Evolutionary conservation across 2,888 invertebrate species (phyloP).

Genomic region (Lamellibrachia satsuma): DNA sequence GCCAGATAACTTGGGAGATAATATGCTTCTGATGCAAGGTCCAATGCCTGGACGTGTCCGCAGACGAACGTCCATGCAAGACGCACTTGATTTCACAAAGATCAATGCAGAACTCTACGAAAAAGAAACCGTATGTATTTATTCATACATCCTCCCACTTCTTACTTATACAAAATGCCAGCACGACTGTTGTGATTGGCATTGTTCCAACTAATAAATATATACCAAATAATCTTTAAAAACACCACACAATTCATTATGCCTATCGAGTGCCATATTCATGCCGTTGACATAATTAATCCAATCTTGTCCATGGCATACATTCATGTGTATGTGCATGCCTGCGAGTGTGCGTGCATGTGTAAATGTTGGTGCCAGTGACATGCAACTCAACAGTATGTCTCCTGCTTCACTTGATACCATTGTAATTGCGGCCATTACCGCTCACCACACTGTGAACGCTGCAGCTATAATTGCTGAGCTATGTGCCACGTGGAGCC

Average conservation of each 20-base stretch:
- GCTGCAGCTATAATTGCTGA: background rate
- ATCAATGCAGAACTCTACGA: constrained; percentile 61
- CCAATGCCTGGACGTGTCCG: constrained; percentile 42
- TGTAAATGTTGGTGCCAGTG: background rate
- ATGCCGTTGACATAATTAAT: too few relatives aligned
- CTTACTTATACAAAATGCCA: background rate
- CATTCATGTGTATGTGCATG: background rate
- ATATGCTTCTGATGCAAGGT: background rate
- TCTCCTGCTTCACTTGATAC: background rate
- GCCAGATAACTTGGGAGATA: background rate
- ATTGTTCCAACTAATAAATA: too few relatives aligned
- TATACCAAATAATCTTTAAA: too few relatives aligned
- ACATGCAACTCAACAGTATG: background rate
- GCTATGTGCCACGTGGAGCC: background rate
- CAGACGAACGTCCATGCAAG: constrained; percentile 70
- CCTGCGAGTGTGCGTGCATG: background rate
- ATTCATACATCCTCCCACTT: background rate
- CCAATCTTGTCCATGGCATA: too few relatives aligned
- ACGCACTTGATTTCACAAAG: constrained; percentile 72
- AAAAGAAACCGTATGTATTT: constrained; percentile 49
- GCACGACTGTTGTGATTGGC: background rate
- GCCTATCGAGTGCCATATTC: too few relatives aligned
- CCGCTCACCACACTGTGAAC: background rate
- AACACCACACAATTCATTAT: too few relatives aligned
- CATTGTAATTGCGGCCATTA: background rate